phyloP scores from a whole-genome alignment of 2,113 vertebrate species.

The Nannospalax galili region DNA sequence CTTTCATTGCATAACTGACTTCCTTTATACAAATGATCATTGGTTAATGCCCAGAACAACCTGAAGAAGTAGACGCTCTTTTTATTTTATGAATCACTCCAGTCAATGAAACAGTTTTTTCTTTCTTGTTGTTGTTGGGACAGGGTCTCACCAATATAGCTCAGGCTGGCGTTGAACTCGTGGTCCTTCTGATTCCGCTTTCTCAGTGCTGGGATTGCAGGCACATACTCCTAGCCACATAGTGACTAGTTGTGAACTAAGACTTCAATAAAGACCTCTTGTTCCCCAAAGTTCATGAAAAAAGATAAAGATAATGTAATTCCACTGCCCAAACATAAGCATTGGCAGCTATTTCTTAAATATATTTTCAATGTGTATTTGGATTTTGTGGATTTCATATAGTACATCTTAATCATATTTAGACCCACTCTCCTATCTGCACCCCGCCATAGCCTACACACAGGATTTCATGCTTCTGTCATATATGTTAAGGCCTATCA shows the following conservation, averaged over 20 bases:
- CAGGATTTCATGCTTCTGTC: too few relatives aligned
- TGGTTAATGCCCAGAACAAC: neutral
- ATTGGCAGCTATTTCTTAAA: too few relatives aligned
- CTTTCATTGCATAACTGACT: too few relatives aligned
- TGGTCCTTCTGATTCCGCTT: too few relatives aligned
- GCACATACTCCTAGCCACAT: neutral
- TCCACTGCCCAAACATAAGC: neutral
- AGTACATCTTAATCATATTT: too few relatives aligned
- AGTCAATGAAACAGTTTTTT: neutral
- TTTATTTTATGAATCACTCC: slow-evolving; percentile 40
- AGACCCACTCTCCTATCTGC: too few relatives aligned
- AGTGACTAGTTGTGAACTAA: neutral
- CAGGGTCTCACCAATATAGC: too few relatives aligned
- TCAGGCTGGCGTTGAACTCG: neutral
- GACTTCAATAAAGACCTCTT: slow-evolving; percentile 1
- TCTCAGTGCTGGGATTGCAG: too few relatives aligned
- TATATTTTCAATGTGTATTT: too few relatives aligned
- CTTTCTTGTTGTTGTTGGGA: neutral
- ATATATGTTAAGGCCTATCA: too few relatives aligned
- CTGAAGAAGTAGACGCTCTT: neutral
- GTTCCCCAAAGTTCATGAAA: neutral
- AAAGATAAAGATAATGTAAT: slow-evolving; percentile 35
- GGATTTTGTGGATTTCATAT: too few relatives aligned
- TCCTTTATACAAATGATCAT: neutral
- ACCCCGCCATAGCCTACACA: too few relatives aligned